Evolutionary conservation across 2,113 vertebrate genomes (phyloP), one percentile per base, ranked within the genome.

Genomic region (Sander lucioperca): DNA sequence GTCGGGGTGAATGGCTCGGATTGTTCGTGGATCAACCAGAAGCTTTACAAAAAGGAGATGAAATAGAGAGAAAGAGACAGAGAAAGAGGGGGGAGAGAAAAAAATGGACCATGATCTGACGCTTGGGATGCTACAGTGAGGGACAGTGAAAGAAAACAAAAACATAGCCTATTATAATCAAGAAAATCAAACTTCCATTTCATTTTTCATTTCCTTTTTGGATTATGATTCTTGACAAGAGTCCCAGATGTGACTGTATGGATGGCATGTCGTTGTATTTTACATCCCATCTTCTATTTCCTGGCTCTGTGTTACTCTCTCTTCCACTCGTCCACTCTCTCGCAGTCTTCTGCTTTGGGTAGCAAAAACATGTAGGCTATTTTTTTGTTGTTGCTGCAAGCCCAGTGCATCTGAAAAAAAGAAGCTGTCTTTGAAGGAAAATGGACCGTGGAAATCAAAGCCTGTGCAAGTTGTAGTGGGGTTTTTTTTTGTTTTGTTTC

Each of bases 181-280:
- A 59, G 43, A 50, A 36, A 58, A 86, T 50, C 51, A 51, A 76
- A 84, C 77, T 77, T 75, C 54, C 68, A 74, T 80, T 78, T 74
- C 47, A 77, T 82, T 54, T 71, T 30, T 50, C 48, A 18, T 57
- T 80, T 50, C 19, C 62, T 82, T 83, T 87, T 76, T 87, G 92
- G 94, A 95, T 93, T 89, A 94, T 95, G 89, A 85, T 88, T 83
- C 65, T 90, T 27, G 92, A 86, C 86, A 43, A 23, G 81, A 87
- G 77, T 71, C 85, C 76, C 77, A 89, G 91, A 90, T 92, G 80
- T 90, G 93, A 92, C 86, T 89, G 88, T 88, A 16, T 85, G 91
- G 94, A 92, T 84, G 91, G 87, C 80, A 71, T 83, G 90, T 87
- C 82, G 84, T 82, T 86, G 82, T 87, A 10, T 90, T 88, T 87